phyloP scores from a whole-genome alignment of 2,113 vertebrate species.

The Oriolus oriolus region DNA sequence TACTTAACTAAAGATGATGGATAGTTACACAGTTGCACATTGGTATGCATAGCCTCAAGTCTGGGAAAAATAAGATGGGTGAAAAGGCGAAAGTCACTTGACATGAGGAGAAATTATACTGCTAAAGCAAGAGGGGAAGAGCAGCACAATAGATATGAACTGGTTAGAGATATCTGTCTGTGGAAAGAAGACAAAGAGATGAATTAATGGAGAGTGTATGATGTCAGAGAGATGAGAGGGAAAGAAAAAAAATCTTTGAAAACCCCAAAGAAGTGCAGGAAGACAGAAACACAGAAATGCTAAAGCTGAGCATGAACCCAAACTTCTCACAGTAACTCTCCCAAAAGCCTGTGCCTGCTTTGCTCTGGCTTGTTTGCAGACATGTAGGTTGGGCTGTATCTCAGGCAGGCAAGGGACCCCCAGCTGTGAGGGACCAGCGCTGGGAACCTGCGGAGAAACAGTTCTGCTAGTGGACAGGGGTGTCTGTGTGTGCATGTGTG shows the following conservation, averaged over 20 bases:
- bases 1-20: neutral
- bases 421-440: neutral
- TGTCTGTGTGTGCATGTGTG: neutral
- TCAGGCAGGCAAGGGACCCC: neutral
- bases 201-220: neutral
- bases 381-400: accelerated
- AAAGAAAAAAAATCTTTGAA: neutral
- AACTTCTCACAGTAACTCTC: neutral
- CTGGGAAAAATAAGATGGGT: neutral
- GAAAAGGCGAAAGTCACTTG: neutral
- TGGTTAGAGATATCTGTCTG: neutral
- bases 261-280: neutral
- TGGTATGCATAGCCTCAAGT: neutral
- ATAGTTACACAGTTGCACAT: neutral
- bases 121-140: neutral
- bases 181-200: neutral
- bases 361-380: neutral
- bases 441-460: neutral
- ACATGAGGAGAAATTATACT: neutral
- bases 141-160: neutral
- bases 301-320: neutral
- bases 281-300: neutral
- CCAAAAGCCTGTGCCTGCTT: neutral
- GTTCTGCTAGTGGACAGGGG: neutral
- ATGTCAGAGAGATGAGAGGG: neutral